Base-by-base conservation (phyloP, 2,888 invertebrate genomes). In the Colostygia pectinataria region DNA sequence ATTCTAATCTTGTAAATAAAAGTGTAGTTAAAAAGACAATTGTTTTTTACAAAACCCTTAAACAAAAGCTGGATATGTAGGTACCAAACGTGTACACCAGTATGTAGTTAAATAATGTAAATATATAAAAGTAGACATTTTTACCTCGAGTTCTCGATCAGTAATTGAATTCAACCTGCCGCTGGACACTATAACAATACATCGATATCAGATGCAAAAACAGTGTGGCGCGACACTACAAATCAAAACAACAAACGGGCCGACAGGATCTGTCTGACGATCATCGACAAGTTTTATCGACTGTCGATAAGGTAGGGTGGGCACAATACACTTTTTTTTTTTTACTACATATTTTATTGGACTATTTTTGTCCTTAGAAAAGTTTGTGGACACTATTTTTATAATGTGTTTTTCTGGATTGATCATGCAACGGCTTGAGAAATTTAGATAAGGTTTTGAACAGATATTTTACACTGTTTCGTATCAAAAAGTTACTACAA, bases 161-260 rank as follows among this genome's bases (percentile, higher is more conserved):
- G 53, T 52, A 40, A 54, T 54, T 53, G 52, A 59, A 54, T 59
- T 46, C 57, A 59, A 57, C 55, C 51, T 55, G 57, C 51, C 53
- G 44, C 13, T 55, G 53, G 47, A 50, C 60, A 57, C 55, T 52
- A 57, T 66, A 62, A 60, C 64, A 67, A 73, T 72, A 72, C 65
- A 73, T 52, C 52, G 52, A 52, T 47, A 52, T 48, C 74, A 79
- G 75, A 80, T 79, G 77, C 77, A 77, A 76, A 69, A 78, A 73
- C 79, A 66, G 61, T 57, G 57, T 73, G 68, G 60, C 68, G 65
- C 74, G 78, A 74, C 75, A 77, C 77, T 79, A 80, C 81, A 83
- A 86, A 85, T 85, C 84, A 83, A 79, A 79, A 80, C 77, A 81
- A 80, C 81, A 87, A 80, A 82, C 73, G 71, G 43, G 69, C 88